Evolutionary conservation across 1,140 invertebrate genomes (phyloP), one percentile per base, ranked within the genome.

Genomic region (Paralvinella palmiformis): DNA sequence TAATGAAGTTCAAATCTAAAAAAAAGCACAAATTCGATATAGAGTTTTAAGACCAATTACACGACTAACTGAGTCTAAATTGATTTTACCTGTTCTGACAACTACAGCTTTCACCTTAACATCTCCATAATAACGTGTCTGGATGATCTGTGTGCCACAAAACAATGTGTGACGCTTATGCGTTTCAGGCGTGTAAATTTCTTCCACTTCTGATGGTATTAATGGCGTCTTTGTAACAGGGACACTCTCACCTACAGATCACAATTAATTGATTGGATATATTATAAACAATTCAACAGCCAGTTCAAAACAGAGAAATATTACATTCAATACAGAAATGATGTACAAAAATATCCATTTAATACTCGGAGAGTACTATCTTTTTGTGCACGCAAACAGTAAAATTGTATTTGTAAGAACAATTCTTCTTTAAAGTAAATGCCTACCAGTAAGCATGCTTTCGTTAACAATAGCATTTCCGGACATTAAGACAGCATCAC

Each of bases 401-500:
- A 15, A 44, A 44, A 44, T 15, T 44, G 37, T 44, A 44, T 15
- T 44, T 44, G n/a, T n/a, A 44, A n/a, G 37, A n/a, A 44, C n/a
- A n/a, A 44, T 13, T 15, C 13, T n/a, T 20, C 24, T 52, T 20
- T 27, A 13, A 20, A 22, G 17, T 52, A 27, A 20, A 52, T 27
- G 31, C 24, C 20, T 52, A 92, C 91, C 92, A 57, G 92, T 94
- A 0, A 95, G 84, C 88, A 93, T 92, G 65, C 90, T 91, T 78
- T 96, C 92, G 74, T 95, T 94, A 24, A 95, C 88, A 68, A 96
- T 94, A 69, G 91, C 92, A 60, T 90, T 91, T n/a, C 93, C 94
- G 41, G 88, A 89, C 1, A 96, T 79, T 1, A 96, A 84, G 56
- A 93, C 88, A 15, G 91, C 91, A 81, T 96, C 93, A 81, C 92